phyloP scores from a whole-genome alignment of 2,888 invertebrate genomes.

The Pharmacophagus antenor region DNA sequence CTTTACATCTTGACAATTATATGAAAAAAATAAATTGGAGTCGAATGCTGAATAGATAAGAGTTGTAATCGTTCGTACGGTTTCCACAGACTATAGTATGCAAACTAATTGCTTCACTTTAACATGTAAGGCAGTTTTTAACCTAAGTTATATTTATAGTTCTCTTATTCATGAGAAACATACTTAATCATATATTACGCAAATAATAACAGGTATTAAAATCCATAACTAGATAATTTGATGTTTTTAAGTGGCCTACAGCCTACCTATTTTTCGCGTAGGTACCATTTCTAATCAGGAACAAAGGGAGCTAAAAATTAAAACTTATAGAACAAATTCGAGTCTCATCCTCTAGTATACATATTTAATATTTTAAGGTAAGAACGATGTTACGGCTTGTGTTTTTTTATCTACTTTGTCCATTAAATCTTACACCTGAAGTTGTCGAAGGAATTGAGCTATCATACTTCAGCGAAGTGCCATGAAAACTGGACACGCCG shows the following conservation, averaged over 20 bases:
- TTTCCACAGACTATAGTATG: background rate
- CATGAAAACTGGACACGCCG: constrained; percentile 19
- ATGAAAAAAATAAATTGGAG: background rate
- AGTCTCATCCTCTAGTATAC: no score
- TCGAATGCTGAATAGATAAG: background rate
- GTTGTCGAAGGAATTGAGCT: constrained; percentile 3
- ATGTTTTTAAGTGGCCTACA: background rate
- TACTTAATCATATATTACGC: background rate
- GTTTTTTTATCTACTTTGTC: background rate
- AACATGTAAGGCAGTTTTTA: background rate
- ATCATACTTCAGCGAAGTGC: constrained; percentile 17
- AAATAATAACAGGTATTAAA: background rate
- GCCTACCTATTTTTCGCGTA: no score
- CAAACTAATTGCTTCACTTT: background rate
- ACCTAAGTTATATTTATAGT: background rate
- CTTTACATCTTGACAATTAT: background rate
- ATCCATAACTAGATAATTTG: background rate
- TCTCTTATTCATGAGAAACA: background rate
- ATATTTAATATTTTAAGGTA: background rate
- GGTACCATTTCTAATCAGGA: no score
- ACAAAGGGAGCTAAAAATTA: no score
- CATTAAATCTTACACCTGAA: background rate
- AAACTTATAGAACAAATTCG: no score
- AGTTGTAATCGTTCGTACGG: background rate
- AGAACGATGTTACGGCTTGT: no score